Base-by-base conservation (phyloP, 2,113 vertebrate genomes). In the Arothron firmamentum region DNA sequence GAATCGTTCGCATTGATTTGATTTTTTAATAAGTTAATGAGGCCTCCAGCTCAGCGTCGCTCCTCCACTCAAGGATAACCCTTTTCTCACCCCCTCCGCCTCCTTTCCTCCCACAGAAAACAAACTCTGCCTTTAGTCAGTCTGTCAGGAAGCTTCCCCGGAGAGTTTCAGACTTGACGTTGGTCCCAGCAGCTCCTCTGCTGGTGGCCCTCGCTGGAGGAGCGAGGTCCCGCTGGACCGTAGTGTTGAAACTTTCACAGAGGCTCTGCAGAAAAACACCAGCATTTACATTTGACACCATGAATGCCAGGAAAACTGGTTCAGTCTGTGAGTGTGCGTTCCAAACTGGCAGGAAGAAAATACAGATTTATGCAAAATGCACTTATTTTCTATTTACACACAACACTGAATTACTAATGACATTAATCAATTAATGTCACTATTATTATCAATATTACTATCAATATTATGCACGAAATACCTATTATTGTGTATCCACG, bases 111-210 rank as follows among this genome's bases (percentile, higher is more conserved):
- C 56, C 53, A 59, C 62, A 93, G 88, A 58, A 69, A 70, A 25
- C 43, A 45, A 70, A 74, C 84, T 78, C 92, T 92, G 86, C 91
- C 93, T 88, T 94, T 91, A 82, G 91, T 97, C 78, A 93, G 93
- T 75, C 89, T 96, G 86, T 91, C 90, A 76, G 92, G 90, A 85
- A 75, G 91, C 75, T 93, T 95, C 85, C 94, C 94, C 46, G 85
- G 87, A 71, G 92, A 90, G 70, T 82, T 84, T 67, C 89, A 81
- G 92, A 92, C 19, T 90, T 88, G 9, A 91, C 91, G 73, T 93
- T 93, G 69, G 92, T 94, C 90, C 90, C 89, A n/a, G 56, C 56
- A 61, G 70, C 69, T 85, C 62, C 67, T 77, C 63, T 77, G 78
- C 79, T 82, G 75, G 85, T 80, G 78, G 73, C 78, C 77, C 74